phyloP scores from a whole-genome alignment of 2,113 vertebrate genomes.

The Chiloscyllium plagiosum region DNA sequence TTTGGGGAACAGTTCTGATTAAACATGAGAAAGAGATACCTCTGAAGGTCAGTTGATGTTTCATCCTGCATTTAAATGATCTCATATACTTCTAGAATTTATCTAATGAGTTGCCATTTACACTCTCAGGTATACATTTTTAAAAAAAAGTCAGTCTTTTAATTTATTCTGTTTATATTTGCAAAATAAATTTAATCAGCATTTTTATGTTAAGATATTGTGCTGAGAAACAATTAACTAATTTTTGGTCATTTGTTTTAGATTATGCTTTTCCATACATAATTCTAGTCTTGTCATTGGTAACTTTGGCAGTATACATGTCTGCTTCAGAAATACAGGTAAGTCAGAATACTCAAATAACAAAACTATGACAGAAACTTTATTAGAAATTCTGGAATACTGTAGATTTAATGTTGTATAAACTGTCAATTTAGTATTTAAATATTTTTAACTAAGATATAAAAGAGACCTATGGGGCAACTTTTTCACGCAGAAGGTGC shows the following conservation, averaged over 20 bases:
- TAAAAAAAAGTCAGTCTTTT: too few relatives aligned
- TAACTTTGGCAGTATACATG: slow-evolving; percentile 93
- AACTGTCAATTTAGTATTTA: not conserved
- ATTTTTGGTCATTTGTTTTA: slow-evolving; percentile 49
- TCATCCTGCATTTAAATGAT: not conserved
- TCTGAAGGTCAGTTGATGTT: not conserved
- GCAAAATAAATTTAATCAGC: not conserved
- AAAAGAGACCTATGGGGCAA: too few relatives aligned
- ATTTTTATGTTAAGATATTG: slow-evolving; percentile 23
- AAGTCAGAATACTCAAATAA: slow-evolving; percentile 40
- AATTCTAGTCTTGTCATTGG: slow-evolving; percentile 84
- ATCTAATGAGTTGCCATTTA: not conserved
- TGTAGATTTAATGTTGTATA: not conserved
- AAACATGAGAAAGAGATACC: not conserved
- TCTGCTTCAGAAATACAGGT: slow-evolving; percentile 98
- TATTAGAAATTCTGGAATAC: not conserved
- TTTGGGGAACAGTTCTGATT: not conserved
- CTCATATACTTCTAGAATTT: not conserved
- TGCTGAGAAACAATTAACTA: not conserved
- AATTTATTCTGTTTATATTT: not conserved
- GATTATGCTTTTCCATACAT: slow-evolving; percentile 97
- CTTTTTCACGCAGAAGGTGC: too few relatives aligned
- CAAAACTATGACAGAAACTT: not conserved
- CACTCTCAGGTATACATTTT: too few relatives aligned
- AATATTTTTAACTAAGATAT: not conserved